Percentiles rank a stretch among this genome's conserved stretches.
Conservation (phyloP, 2,113 vertebrate genomes). For the Mirounga angustirostris region DNA sequence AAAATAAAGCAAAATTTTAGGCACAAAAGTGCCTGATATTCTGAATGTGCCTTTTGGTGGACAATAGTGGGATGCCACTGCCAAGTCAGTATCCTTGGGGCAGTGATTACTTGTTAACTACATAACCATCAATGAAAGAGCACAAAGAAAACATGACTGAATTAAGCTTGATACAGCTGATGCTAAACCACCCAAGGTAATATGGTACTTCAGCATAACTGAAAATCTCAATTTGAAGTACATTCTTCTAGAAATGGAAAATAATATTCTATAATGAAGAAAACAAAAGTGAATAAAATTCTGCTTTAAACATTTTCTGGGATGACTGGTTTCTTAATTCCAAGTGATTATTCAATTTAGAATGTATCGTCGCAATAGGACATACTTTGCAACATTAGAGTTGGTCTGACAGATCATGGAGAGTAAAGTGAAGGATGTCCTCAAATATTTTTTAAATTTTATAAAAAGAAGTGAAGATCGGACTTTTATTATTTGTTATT, state of each 20-base stretch:
- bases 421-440: background rate
- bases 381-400: background rate
- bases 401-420: background rate
- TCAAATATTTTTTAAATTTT: background rate
- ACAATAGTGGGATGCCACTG: background rate
- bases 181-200: conserved; percentile 12
- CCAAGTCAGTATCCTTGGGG: conserved; percentile 8
- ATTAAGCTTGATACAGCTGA: conserved; percentile 16
- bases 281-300: background rate
- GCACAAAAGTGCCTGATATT: background rate
- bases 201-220: conserved; percentile 22
- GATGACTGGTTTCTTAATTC: conserved; percentile 63
- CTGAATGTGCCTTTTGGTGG: conserved; percentile 42
- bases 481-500: conserved; percentile 24
- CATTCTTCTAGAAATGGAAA: conserved; percentile 39
- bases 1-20: conserved; percentile 63
- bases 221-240: conserved; percentile 31
- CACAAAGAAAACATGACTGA: conserved; percentile 17
- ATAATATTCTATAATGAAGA: conserved; percentile 44
- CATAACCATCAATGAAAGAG: background rate
- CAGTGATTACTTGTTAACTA: conserved; percentile 22
- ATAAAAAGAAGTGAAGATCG: conserved; percentile 43
- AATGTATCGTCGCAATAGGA: background rate
- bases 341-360: conserved; percentile 50
- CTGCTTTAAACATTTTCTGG: background rate